Conservation (phyloP, 2,888 invertebrate genomes). For the Brachylomia viminalis region DNA sequence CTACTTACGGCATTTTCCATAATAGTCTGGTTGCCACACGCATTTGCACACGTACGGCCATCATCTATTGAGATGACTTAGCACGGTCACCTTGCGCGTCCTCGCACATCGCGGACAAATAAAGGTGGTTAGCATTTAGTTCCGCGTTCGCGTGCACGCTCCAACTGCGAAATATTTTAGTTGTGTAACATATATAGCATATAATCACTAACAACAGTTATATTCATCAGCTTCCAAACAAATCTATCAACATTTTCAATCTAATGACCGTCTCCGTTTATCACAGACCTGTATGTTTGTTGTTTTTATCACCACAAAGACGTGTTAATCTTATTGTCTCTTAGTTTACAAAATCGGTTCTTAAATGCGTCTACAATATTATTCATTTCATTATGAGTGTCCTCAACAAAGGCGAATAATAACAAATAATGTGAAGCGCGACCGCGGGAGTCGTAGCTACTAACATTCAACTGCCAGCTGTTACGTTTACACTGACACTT, state of each 20-base stretch:
- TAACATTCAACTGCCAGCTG: constrained; percentile 38
- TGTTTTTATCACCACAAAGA: constrained; percentile 57
- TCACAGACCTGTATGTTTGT: constrained; percentile 46
- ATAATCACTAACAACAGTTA: constrained; percentile 24
- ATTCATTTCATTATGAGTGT: constrained; percentile 58
- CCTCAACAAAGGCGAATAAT: constrained; percentile 66
- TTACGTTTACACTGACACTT: constrained; percentile 45
- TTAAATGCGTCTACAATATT: constrained; percentile 55
- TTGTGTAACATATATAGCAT: constrained; percentile 60
- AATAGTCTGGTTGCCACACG: constrained; percentile 56
- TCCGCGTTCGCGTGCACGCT: constrained; percentile 80
- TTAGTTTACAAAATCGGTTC: constrained; percentile 50
- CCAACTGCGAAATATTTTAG: constrained; percentile 69
- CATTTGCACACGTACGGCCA: constrained; percentile 57
- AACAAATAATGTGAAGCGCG: constrained; percentile 64
- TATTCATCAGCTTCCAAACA: constrained; percentile 19
- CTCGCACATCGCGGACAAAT: constrained; percentile 86
- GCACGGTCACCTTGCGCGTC: constrained; percentile 88
- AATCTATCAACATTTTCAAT: constrained; percentile 25
- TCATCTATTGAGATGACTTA: constrained; percentile 64
- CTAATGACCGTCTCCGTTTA: constrained; percentile 40
- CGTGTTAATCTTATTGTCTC: constrained; percentile 55
- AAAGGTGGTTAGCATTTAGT: constrained; percentile 83
- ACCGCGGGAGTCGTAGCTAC: constrained; percentile 44
- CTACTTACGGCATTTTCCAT: constrained; percentile 52